Conservation (phyloP, 2,797 vertebrate species). For the Silurus aristotelis region DNA sequence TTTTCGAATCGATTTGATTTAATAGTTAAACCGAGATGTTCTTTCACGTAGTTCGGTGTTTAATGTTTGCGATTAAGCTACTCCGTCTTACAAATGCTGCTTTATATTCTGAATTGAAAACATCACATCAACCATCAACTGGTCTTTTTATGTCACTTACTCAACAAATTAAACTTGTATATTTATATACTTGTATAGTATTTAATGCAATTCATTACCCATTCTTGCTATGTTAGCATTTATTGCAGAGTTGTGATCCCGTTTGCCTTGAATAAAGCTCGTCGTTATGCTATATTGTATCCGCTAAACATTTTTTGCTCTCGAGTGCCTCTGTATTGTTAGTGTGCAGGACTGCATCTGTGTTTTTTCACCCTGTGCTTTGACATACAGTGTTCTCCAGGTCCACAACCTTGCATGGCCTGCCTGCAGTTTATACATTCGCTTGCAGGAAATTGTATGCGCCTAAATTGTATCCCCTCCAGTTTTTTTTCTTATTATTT, state of each 20-base stretch:
- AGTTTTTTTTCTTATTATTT: background rate
- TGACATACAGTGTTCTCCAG: background rate
- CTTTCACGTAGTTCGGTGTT: background rate
- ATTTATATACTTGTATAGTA: no score
- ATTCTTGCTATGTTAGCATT: background rate
- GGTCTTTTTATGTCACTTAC: background rate
- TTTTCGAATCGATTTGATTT: background rate
- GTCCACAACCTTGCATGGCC: background rate
- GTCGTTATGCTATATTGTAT: background rate
- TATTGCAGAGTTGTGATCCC: no score
- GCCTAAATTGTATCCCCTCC: no score
- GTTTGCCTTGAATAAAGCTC: background rate
- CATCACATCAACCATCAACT: background rate
- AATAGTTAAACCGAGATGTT: background rate
- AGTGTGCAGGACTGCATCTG: background rate
- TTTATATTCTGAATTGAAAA: background rate
- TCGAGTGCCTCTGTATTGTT: background rate
- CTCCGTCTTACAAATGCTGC: background rate
- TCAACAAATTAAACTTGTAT: no score
- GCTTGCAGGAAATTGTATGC: background rate
- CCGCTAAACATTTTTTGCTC: background rate
- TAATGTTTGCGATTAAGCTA: background rate
- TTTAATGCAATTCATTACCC: background rate
- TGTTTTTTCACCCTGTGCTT: background rate
- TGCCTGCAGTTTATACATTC: background rate